These are phyloP conservation scores for Smittia aterrima DNA, from an alignment of 2,888 invertebrate genomes.

Conservation along the genomic window DNA sequence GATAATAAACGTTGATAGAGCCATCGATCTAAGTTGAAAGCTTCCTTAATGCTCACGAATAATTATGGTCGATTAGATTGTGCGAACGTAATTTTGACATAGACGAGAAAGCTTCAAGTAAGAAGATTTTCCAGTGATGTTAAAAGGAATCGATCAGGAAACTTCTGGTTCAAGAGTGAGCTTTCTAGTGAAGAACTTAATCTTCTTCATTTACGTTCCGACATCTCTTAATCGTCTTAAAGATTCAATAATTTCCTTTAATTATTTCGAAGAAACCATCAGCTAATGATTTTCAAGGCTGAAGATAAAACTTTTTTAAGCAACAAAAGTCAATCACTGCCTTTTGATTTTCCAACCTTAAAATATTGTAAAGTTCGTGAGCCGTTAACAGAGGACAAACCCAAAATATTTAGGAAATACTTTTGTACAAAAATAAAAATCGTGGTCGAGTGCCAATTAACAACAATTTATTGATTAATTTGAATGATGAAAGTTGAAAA, in stretches of 20 bases:
- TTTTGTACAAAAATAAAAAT: slow-evolving; percentile 7
- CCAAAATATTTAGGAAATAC: background rate
- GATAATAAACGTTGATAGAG: slow-evolving; percentile 1
- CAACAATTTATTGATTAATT: background rate
- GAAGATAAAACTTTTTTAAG: background rate
- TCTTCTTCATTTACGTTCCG: no score
- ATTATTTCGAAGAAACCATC: background rate
- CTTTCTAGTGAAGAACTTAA: no score
- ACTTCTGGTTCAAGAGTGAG: no score
- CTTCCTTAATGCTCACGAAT: background rate
- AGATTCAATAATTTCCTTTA: background rate
- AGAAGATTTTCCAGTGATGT: no score
- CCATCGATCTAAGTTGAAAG: background rate
- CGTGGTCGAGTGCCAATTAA: slow-evolving; percentile 6
- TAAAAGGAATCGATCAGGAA: no score
- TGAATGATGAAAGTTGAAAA: background rate
- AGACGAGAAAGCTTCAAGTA: background rate
- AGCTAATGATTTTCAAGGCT: background rate
- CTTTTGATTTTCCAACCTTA: background rate
- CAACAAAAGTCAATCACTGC: slow-evolving; percentile 7
- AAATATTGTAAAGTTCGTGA: background rate
- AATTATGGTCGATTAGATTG: background rate
- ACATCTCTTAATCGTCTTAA: background rate
- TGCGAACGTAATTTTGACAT: background rate
- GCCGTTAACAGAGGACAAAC: background rate